phyloP scores from a whole-genome alignment of 2,797 vertebrate genomes.

The Chrosomus eos region DNA sequence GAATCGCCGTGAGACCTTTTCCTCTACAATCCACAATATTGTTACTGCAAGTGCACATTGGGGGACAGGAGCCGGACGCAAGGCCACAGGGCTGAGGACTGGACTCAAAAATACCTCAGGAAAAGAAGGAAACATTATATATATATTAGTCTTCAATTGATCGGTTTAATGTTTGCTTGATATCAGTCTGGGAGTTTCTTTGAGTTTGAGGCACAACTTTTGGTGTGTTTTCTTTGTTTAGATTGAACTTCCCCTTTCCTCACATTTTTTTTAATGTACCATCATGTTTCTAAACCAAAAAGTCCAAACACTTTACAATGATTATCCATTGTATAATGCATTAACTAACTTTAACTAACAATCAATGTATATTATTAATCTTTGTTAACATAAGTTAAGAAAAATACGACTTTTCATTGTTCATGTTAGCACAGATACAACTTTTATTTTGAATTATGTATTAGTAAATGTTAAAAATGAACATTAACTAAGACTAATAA shows the following conservation, averaged over 20 bases:
- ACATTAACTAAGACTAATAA: too few species aligned
- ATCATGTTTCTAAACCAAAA: too few species aligned
- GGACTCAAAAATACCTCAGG: conserved; percentile 83
- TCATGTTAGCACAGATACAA: too few species aligned
- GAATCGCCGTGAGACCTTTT: conserved; percentile 95
- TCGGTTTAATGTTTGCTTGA: background rate
- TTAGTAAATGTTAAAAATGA: too few species aligned
- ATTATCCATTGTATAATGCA: too few species aligned
- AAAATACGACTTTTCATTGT: too few species aligned
- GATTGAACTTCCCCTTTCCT: background rate
- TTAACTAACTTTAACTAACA: too few species aligned
- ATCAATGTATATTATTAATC: too few species aligned
- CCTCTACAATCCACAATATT: conserved; percentile 97
- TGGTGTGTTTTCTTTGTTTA: background rate
- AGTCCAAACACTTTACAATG: too few species aligned
- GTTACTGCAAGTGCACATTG: conserved; percentile 95
- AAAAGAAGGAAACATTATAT: background rate
- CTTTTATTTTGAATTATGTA: too few species aligned
- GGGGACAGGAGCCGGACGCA: conserved; percentile 91
- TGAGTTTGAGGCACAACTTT: background rate
- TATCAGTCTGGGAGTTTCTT: background rate
- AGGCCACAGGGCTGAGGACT: conserved; percentile 84
- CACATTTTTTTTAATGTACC: too few species aligned
- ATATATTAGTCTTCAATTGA: background rate
- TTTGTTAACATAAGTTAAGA: too few species aligned